phyloP scores from a whole-genome alignment of 2,113 vertebrate species.

The Microtus montanus region DNA sequence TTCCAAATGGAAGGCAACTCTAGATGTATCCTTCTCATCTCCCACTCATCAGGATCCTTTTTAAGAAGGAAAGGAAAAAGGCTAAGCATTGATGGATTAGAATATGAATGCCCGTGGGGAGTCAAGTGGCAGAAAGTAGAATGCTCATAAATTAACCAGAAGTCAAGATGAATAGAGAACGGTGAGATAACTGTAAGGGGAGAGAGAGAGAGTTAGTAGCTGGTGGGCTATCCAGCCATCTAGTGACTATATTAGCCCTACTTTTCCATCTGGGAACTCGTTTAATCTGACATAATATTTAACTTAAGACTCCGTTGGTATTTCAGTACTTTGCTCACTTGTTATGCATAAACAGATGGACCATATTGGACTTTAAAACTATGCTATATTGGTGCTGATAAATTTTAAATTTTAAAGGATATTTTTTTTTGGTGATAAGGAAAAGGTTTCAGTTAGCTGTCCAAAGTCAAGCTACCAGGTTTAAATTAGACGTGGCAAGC shows the following conservation, averaged over 20 bases:
- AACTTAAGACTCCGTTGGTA: constrained; percentile 41
- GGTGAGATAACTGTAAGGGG: not conserved
- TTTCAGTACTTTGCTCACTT: constrained; percentile 53
- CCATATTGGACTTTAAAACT: constrained; percentile 41
- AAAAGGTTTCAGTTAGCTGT: constrained; percentile 59
- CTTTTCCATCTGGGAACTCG: constrained; percentile 8
- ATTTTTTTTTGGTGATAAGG: constrained; percentile 28
- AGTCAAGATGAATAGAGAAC: constrained; percentile 40
- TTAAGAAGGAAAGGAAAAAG: not conserved
- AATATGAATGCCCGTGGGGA: not conserved
- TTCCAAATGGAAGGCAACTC: not conserved
- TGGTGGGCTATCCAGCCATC: not conserved
- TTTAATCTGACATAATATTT: constrained; percentile 61
- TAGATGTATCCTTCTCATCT: not conserved
- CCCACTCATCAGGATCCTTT: not conserved
- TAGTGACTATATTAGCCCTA: constrained; percentile 17
- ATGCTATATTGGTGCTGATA: constrained; percentile 37
- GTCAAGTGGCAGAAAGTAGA: not conserved
- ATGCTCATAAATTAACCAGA: constrained; percentile 54
- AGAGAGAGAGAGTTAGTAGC: not conserved
- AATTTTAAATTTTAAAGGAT: constrained; percentile 59
- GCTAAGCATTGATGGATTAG: not conserved
- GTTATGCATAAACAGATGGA: constrained; percentile 38
- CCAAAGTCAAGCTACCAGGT: constrained; percentile 53
- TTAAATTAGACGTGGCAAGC: constrained; percentile 55